These are phyloP conservation scores for Hypolimnas misippus DNA, from an alignment of 2,888 invertebrate species.

Conservation along the genomic window DNA sequence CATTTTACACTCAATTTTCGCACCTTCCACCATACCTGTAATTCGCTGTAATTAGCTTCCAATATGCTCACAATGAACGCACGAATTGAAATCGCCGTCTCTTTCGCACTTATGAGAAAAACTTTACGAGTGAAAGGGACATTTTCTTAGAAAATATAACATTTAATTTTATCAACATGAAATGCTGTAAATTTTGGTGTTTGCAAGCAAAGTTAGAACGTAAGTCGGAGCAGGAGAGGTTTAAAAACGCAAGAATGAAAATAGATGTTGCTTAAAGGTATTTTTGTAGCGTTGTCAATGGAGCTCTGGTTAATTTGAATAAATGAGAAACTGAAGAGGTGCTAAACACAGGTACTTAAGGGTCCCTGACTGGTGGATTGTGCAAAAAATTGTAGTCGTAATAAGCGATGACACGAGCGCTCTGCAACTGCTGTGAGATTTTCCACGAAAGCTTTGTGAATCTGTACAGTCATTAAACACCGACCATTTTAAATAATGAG, in stretches of 20 bases:
- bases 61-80: slow-evolving; percentile 43
- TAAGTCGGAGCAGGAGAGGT: slow-evolving; percentile 16
- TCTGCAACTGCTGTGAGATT: slow-evolving; percentile 38
- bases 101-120: slow-evolving; percentile 36
- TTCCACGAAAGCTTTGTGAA: slow-evolving; percentile 42
- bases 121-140: slow-evolving; percentile 35
- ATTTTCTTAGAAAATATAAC: slow-evolving; percentile 40
- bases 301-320: slow-evolving; percentile 47
- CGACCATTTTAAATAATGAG: slow-evolving; percentile 36
- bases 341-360: slow-evolving; percentile 49
- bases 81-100: slow-evolving; percentile 40
- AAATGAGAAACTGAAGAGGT: slow-evolving; percentile 49
- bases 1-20: slow-evolving; percentile 76
- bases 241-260: slow-evolving; percentile 3
- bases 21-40: slow-evolving; percentile 67
- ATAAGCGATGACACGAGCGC: slow-evolving; percentile 41
- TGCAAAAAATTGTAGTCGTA: slow-evolving; percentile 40
- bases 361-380: slow-evolving; percentile 37
- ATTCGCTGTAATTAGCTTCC: slow-evolving; percentile 64
- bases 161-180: slow-evolving; percentile 18
- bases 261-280: slow-evolving; percentile 33
- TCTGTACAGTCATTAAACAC: slow-evolving; percentile 29
- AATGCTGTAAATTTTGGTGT: slow-evolving; percentile 14
- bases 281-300: slow-evolving; percentile 43
- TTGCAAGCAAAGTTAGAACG: slow-evolving; percentile 28